Conservation (phyloP, 2,113 vertebrate species). For the Gadus macrocephalus region DNA sequence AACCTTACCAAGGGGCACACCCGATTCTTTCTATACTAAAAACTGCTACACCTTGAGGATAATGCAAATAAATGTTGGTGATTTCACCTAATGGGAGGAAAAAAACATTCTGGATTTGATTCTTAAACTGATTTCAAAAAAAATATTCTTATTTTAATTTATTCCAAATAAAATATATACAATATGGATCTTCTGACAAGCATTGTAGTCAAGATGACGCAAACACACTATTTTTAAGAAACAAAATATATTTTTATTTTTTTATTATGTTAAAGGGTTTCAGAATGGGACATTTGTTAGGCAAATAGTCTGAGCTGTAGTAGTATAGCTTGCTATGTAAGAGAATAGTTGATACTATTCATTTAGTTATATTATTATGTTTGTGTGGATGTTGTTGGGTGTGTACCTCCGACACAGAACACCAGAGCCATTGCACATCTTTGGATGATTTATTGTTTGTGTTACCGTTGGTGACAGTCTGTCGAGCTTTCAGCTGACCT, state of each 20-base stretch:
- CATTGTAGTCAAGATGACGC: constrained; percentile 13
- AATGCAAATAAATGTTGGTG: constrained; percentile 56
- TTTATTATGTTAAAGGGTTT: neutral
- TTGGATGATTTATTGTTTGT: too few species aligned
- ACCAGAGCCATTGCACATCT: constrained; percentile 48
- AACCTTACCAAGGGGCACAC: constrained; percentile 9
- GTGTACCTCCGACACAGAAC: constrained; percentile 27
- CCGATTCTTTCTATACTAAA: constrained; percentile 3
- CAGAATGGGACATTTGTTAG: constrained; percentile 17
- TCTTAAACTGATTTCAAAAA: neutral
- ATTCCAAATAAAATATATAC: constrained; percentile 2
- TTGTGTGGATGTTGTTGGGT: constrained; percentile 13
- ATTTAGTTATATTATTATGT: constrained; percentile 8
- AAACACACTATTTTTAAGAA: constrained; percentile 6
- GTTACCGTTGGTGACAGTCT: too few species aligned
- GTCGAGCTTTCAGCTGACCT: too few species aligned
- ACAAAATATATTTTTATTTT: neutral
- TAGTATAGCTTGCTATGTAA: neutral
- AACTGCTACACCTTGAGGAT: constrained; percentile 30
- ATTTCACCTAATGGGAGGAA: constrained; percentile 64
- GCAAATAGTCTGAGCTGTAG: neutral
- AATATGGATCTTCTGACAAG: neutral
- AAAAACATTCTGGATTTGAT: constrained; percentile 58
- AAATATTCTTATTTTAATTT: neutral
- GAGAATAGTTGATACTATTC: neutral